Percentiles rank a stretch among this genome's conserved stretches.
phyloP scores from a whole-genome alignment of 2,113 vertebrate genomes.

The Channa argus region DNA sequence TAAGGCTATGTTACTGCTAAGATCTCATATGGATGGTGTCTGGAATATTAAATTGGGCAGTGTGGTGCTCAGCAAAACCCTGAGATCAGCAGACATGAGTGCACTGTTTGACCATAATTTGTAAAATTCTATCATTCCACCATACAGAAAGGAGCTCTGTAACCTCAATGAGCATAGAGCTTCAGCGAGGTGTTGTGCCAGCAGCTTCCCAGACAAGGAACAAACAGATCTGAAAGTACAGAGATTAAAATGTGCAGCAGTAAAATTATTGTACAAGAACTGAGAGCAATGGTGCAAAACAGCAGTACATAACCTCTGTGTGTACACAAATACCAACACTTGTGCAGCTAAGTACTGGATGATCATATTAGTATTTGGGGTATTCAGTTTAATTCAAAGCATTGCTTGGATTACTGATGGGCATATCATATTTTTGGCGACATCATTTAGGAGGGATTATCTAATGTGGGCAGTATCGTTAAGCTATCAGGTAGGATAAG shows the following conservation, averaged over 20 bases:
- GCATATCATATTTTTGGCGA: constrained; percentile 63
- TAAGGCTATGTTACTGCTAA: constrained; percentile 29
- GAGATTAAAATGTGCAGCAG: constrained; percentile 35
- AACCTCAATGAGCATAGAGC: constrained; percentile 36
- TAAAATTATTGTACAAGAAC: constrained; percentile 9
- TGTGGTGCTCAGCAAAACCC: constrained; percentile 42
- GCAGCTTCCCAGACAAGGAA: constrained; percentile 26
- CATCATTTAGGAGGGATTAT: constrained; percentile 63
- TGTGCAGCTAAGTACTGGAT: constrained; percentile 38
- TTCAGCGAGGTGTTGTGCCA: constrained; percentile 41
- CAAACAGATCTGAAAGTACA: constrained; percentile 28
- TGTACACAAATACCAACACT: constrained; percentile 10
- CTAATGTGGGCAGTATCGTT: constrained; percentile 47
- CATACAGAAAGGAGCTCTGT: constrained; percentile 52
- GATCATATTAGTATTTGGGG: constrained; percentile 50
- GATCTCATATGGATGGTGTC: constrained; percentile 26
- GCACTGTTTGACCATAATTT: constrained; percentile 51
- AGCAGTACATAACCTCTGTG: constrained; percentile 6
- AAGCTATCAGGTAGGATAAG: constrained; percentile 40
- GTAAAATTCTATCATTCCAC: constrained; percentile 33
- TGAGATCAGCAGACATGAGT: constrained; percentile 52
- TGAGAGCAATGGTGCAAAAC: constrained; percentile 26
- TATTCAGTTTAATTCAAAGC: constrained; percentile 56
- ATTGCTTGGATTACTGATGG: constrained; percentile 51
- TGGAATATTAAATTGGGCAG: constrained; percentile 54